Evolutionary conservation across 2,113 vertebrate genomes (phyloP).

Genomic region (Ibidorhyncha struthersii): DNA sequence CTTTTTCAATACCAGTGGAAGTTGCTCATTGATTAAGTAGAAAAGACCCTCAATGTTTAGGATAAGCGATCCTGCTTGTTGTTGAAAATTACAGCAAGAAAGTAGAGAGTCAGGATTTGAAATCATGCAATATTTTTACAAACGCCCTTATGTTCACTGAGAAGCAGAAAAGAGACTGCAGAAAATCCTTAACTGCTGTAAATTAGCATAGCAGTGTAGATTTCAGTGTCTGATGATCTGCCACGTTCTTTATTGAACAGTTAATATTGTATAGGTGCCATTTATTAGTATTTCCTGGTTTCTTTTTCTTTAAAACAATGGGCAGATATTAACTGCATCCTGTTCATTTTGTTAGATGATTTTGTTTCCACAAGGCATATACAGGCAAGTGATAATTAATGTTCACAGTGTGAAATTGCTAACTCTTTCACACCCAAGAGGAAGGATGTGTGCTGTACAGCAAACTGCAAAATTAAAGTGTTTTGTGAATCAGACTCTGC

Average conservation of each 20-base stretch:
- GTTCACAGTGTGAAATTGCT: neutral
- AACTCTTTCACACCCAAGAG: neutral
- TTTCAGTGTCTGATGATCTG: neutral
- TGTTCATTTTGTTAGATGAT: neutral
- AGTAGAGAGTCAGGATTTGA: neutral
- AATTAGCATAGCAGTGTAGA: neutral
- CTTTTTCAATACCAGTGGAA: neutral
- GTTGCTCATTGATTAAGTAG: neutral
- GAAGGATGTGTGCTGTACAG: neutral
- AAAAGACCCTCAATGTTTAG: neutral
- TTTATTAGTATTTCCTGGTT: neutral
- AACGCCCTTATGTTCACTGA: neutral
- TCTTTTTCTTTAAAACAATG: neutral
- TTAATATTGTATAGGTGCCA: neutral
- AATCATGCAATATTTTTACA: neutral
- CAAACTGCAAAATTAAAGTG: neutral
- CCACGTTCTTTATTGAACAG: neutral
- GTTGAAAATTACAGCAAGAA: neutral
- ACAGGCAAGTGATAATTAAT: conserved; percentile 14
- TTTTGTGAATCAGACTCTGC: neutral
- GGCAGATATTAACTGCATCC: neutral
- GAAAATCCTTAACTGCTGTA: neutral
- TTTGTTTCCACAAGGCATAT: neutral
- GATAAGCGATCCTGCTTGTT: neutral
- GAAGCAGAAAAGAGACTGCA: neutral